Base-by-base conservation (phyloP, 2,888 invertebrate species). In the Ichneumon xanthorius region DNA sequence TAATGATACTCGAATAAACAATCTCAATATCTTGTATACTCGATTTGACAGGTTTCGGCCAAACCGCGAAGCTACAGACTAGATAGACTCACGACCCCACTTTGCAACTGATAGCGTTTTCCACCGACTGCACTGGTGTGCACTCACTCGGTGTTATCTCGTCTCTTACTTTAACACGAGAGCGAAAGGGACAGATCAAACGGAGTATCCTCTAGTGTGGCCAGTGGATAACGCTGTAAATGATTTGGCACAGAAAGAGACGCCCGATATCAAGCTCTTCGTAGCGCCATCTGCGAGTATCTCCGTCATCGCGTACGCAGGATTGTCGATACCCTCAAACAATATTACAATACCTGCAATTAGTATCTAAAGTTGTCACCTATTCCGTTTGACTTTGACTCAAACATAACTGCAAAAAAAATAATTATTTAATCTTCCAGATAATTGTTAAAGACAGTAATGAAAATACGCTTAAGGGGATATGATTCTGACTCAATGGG, bases 31-130 rank as follows among this genome's bases (percentile, higher is more conserved):
- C 76, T 67, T 67, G 72, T 81, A 37, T 67, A 77, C 81, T 50
- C 48, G 72, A 80, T 80, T 84, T 84, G 84, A 84, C 84, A 84
- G 84, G 67, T 84, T 73, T 72, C 77, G 61, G 68, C 68, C 37
- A 33, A 80, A 80, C 80, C 80, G 30, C 73, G 58, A 58, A 75
- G 30, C 65, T 22, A 33, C 45, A n/a, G 55, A 65, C 26, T 19
- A 67, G 65, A 63, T 63, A 76, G 75, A 76, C 75, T 73, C 55
- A 72, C 73, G 30, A 80, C 80, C 72, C 80, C 53, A 33, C 50
- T 58, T 11, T 26, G 22, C 70, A 37, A 72, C 80, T 65, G 19
- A 68, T 73, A 22, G 73, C 75, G 68, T 75, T 26, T 16, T 26
- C 63, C 63, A 63, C 61, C 61, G n/a, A 50, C 75, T 63, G 14